Conservation (phyloP, 2,888 invertebrate species). For the Mamestra brassicae region DNA sequence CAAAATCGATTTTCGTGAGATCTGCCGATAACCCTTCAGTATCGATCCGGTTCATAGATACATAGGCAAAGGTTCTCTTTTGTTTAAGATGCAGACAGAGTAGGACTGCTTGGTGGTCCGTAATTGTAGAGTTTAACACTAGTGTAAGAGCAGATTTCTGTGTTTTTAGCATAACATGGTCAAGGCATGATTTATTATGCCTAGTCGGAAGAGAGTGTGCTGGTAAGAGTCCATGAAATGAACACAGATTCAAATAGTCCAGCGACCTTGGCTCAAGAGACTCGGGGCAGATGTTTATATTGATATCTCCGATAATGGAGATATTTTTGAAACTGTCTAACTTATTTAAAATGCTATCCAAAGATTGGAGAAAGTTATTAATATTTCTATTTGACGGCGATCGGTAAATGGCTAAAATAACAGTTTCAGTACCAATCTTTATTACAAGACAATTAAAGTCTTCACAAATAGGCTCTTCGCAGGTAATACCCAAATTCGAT, state of each 20-base stretch:
- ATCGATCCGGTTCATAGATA: not conserved
- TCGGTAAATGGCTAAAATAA: slow-evolving; percentile 9
- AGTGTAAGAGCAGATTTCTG: no score
- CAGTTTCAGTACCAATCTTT: slow-evolving; percentile 7
- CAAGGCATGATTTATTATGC: not conserved
- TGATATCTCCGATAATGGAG: slow-evolving; percentile 13
- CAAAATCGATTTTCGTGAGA: slow-evolving; percentile 5
- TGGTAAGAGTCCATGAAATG: slow-evolving; percentile 7
- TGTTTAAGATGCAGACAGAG: slow-evolving; percentile 1
- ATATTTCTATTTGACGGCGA: slow-evolving; percentile 7
- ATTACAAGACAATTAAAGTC: slow-evolving; percentile 1
- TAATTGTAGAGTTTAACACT: not conserved
- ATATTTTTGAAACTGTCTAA: slow-evolving; percentile 7
- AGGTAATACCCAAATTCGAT: not conserved
- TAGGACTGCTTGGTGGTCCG: slow-evolving; percentile 4
- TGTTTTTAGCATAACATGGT: not conserved
- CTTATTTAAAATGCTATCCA: slow-evolving; percentile 1
- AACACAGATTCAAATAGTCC: slow-evolving; percentile 3
- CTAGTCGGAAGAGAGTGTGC: slow-evolving; percentile 4
- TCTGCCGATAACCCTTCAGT: not conserved
- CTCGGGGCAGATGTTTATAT: slow-evolving; percentile 6
- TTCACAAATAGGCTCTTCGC: not conserved
- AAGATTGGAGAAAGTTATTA: slow-evolving; percentile 5
- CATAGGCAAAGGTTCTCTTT: not conserved
- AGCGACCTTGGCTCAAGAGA: slow-evolving; percentile 1